Evolutionary conservation across 2,797 vertebrate genomes (phyloP), one percentile per base, ranked within the genome.

Genomic region (Muscicapa striata): DNA sequence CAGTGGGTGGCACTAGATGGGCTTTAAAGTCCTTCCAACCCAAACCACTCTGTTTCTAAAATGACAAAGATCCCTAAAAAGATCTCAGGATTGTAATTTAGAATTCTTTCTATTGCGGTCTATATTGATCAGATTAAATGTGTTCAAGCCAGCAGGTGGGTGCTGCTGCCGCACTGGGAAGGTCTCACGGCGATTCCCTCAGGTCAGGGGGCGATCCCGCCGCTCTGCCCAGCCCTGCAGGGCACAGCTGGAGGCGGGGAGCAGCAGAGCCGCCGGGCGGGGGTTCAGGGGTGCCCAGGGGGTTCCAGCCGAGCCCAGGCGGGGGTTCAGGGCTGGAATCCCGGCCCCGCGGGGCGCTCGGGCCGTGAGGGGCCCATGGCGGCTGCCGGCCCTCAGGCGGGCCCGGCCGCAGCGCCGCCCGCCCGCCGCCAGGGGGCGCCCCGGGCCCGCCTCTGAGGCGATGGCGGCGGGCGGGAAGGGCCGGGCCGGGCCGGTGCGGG

Each of bases 131-230:
- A 27, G 8, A 32, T 13, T 4, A 43, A 29, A 9, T 1, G 23
- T 3, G 16, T 41, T 38, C 5, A 20, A 34, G 8, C 6, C 4
- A 36, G 22, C 45, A 19, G 22, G 15, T 3, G 32, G 1, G 18
- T 0, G 38, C 62, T 15, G 61, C 11, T 3, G 4, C n/a, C 0
- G 0, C 46, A 0, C 34, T 0, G 12, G 29, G 9, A 48, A 24
- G 36, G 4, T 36, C 21, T 18, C 36, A 4, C 0, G 26, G 16
- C 51, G 6, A 8, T 27, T 43, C 82, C 45, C 18, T 5, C 32
- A 23, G 52, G 4, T 32, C 52, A 8, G 45, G 19, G 15, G 10
- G 10, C 1, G 62, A 45, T 23, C 4, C 32, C 3, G 32, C 12
- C 32, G 14, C 26, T 66, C 36, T 43, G 36, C 52, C 43, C 36